phyloP scores from a whole-genome alignment of 1,140 invertebrate species.

The Kradibia gibbosae region DNA sequence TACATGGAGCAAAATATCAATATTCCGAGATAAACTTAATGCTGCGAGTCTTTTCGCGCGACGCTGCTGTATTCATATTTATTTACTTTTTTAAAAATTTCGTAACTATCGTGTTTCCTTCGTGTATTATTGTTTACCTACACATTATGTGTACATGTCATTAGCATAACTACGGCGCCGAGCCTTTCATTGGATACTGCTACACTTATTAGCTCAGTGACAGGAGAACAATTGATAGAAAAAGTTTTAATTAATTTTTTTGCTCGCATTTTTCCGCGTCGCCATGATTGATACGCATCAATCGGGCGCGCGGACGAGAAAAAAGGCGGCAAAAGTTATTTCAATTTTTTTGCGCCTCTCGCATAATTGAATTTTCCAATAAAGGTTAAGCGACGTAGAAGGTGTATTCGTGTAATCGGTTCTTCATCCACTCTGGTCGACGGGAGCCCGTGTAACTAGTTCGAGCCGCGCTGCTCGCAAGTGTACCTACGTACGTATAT shows the following conservation, averaged over 20 bases:
- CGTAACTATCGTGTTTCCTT: conserved; percentile 7
- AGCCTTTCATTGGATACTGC: neutral
- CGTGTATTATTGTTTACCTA: conserved; percentile 9
- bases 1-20: neutral
- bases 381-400: conserved; percentile 19
- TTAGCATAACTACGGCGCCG: conserved; percentile 8
- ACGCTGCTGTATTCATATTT: neutral
- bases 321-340: conserved; percentile 35
- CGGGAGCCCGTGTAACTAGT: neutral
- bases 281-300: conserved; percentile 18
- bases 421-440: conserved; percentile 50
- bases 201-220: conserved; percentile 13
- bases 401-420: conserved; percentile 49
- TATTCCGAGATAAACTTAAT: neutral
- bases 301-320: neutral
- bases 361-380: conserved; percentile 47
- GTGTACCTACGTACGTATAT: neutral
- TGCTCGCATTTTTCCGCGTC: neutral
- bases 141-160: neutral
- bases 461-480: neutral
- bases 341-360: conserved; percentile 19
- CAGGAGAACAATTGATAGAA: conserved; percentile 15
- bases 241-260: conserved; percentile 40
- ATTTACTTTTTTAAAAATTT: conserved; percentile 18
- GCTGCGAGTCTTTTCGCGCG: neutral